Percentiles rank a stretch among this genome's conserved stretches.
Conservation (phyloP, 37 sponge, comb jelly and placozoan species). For the Halichondria panicea region DNA sequence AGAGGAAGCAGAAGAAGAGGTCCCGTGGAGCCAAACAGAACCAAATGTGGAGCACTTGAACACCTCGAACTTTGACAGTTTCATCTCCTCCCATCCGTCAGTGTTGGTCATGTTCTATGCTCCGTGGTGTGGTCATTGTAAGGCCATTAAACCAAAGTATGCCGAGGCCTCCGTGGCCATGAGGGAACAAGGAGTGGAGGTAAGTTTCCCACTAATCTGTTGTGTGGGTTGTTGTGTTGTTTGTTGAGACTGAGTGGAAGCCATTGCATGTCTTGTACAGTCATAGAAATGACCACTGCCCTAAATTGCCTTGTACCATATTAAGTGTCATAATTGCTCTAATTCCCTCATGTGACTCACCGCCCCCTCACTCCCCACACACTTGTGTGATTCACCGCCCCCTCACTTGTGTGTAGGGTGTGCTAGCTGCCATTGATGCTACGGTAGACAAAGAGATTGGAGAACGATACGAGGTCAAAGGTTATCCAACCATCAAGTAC, state of each 20-base stretch:
- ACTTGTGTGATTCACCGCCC: too few species aligned
- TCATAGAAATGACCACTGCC: too few species aligned
- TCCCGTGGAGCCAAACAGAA: slow-evolving; percentile 64
- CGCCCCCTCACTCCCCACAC: too few species aligned
- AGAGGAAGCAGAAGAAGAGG: slow-evolving; percentile 26
- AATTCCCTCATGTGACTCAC: too few species aligned
- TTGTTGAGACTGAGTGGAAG: too few species aligned
- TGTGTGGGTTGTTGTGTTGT: too few species aligned
- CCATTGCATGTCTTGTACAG: too few species aligned
- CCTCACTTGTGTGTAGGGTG: too few species aligned
- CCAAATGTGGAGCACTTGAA: slow-evolving; percentile 88
- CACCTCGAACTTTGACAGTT: slow-evolving; percentile 59
- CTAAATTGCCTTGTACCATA: too few species aligned
- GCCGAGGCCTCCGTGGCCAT: slow-evolving; percentile 57
- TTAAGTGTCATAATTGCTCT: too few species aligned
- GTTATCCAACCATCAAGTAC: slow-evolving; percentile 83
- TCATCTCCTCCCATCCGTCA: slow-evolving; percentile 70
- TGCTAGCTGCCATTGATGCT: slow-evolving; percentile 88
- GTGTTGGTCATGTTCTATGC: slow-evolving; percentile 96
- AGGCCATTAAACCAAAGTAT: slow-evolving; percentile 92
- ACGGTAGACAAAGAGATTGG: slow-evolving; percentile 62
- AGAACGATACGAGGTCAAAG: slow-evolving; percentile 66
- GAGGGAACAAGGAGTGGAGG: slow-evolving; percentile 63
- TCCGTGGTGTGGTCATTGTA: slow-evolving; percentile 97
- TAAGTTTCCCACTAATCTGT: too few species aligned